Base-by-base conservation (phyloP, 2,797 vertebrate genomes). In the Pterois miles region DNA sequence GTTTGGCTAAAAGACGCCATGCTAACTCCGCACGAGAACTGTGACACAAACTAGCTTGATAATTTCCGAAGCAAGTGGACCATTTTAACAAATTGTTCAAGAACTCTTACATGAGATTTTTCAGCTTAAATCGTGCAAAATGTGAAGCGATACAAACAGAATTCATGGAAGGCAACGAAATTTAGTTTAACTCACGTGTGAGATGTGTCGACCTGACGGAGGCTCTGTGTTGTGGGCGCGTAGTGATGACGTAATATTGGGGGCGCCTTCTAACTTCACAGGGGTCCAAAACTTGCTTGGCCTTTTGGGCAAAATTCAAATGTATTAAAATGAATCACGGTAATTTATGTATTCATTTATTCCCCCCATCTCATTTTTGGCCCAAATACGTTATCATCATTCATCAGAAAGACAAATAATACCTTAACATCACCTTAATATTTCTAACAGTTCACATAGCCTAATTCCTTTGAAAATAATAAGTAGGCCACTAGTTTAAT, bases 181-280 rank as follows among this genome's bases (percentile, higher is more conserved):
- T 5, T 14, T 38, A 59, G 27, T 20, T 18, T 0, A 5, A 88
- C 89, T 93, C 91, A 93, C 92, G 78, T 92, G 91, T 86, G 34
- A 64, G 0, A 71, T 0, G 1, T 16, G 14, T 0, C 8, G 16
- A 4, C 8, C n/a, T 2, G 5, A 40, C 9, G 0, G 4, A 8
- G 4, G 52, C 18, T 2, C 7, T 23, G 29, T 65, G 56, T 40
- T 57, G 2, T 4, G 12, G 88, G 8, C 90, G 87, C 91, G 2
- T 9, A 13, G 4, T 90, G 88, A 93, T 93, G 90, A 92, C 92
- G 88, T 81, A 1, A 0, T 0, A 0, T 0, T 4, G 12, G 4
- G 43, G 1, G 13, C 1, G 20, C 46, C 40, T 16, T 8, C 7
- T 1, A 0, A 6, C 40, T 38, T 43, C 12, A 38, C 13, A 12